These are phyloP conservation scores for Prochilodus magdalenae DNA, from an alignment of 2,113 vertebrate species.

Conservation along the genomic window DNA sequence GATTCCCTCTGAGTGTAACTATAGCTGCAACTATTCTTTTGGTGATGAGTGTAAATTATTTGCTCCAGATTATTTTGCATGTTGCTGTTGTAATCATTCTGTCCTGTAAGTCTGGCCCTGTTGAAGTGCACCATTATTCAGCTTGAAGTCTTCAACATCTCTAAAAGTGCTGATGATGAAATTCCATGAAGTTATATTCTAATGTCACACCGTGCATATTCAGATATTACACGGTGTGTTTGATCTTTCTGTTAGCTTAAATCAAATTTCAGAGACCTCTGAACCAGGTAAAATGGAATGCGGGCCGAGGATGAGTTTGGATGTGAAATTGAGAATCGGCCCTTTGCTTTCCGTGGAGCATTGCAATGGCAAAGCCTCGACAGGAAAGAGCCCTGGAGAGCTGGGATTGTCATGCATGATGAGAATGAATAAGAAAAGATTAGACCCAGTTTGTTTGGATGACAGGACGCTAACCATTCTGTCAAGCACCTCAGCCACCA, in stretches of 20 bases:
- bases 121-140: background rate
- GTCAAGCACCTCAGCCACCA: background rate
- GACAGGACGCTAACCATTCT: background rate
- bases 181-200: constrained; percentile 21
- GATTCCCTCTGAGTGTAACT: too few relatives aligned
- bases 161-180: constrained; percentile 30
- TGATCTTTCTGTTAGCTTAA: constrained; percentile 22
- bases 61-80: background rate
- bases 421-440: background rate
- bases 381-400: constrained; percentile 4
- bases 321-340: constrained; percentile 6
- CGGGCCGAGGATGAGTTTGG: background rate
- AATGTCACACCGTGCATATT: background rate
- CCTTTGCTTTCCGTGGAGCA: background rate
- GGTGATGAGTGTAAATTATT: too few relatives aligned
- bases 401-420: background rate
- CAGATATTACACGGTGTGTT: background rate
- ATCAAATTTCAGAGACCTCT: constrained; percentile 5
- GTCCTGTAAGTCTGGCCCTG: background rate
- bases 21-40: too few relatives aligned
- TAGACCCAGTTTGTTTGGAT: background rate
- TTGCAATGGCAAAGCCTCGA: background rate
- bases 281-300: background rate
- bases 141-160: background rate
- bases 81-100: background rate